Percentiles rank a stretch among this genome's conserved stretches.
Conservation (phyloP, 2,888 invertebrate genomes). For the Cryptocephalus moraei region DNA sequence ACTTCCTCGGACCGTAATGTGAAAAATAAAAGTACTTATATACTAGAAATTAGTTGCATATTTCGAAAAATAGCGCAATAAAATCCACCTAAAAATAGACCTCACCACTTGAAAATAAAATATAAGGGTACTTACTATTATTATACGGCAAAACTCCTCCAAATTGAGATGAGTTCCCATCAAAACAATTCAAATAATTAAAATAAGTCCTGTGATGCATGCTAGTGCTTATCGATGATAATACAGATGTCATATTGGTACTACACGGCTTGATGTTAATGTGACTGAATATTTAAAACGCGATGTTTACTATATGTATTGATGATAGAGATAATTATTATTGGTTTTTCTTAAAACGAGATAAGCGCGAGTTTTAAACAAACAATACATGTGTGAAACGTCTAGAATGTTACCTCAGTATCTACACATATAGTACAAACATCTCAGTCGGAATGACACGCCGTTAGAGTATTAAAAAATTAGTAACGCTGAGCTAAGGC, state of each 20-base stretch:
- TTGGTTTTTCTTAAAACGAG: conserved; percentile 25
- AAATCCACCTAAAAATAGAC: no score
- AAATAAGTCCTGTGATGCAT: conserved; percentile 29
- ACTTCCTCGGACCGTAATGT: no score
- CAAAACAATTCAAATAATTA: conserved; percentile 21
- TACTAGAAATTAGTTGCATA: no score
- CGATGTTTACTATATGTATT: conserved; percentile 34
- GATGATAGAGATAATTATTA: conserved; percentile 31
- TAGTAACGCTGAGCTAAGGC: no score
- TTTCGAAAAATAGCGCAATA: no score
- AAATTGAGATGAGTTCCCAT: conserved; percentile 7
- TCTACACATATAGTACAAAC: no score
- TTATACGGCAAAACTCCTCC: no score
- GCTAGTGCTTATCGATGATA: conserved; percentile 20
- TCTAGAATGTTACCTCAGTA: not conserved
- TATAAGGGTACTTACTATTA: no score
- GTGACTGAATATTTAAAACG: conserved; percentile 38
- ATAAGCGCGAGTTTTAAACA: conserved; percentile 22
- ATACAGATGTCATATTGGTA: conserved; percentile 34
- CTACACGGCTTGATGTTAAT: conserved; percentile 17
- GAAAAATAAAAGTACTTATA: no score
- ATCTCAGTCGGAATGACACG: no score
- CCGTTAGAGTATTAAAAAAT: no score
- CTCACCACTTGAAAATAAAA: no score
- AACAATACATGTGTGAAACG: conserved; percentile 10